Evolutionary conservation across 2,113 vertebrate genomes (phyloP), one percentile per base, ranked within the genome.

Genomic region (Dromas ardeola): DNA sequence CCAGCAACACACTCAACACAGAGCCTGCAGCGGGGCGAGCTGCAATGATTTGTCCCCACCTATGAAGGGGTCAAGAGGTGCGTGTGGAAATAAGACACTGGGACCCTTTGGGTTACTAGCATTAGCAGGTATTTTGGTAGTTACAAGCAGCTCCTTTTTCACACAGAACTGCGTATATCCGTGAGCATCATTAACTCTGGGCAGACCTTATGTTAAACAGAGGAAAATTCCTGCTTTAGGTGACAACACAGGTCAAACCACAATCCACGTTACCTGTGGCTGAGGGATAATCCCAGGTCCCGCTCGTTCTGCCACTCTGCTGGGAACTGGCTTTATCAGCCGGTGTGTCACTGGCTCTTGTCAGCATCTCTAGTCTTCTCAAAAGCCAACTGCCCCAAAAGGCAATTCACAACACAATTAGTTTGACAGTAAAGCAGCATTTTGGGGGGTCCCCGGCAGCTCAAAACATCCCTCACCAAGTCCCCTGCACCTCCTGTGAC

Each of bases 301-400:
- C 18, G 0, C 49, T 5, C 1, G 2, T 49, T 11, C 83, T n/a
- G 15, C 26, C 59, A 17, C 47, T 47, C 18, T 5, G 22, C 56
- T 27, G 43, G 63, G 27, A 19, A 6, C 14, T 11, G 43, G 36
- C 29, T 40, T 23, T 8, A 10, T 10, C 81, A 34, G 26, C 45
- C 5, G 0, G 4, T 2, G 11, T 11, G 29, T 5, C 26, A 2
- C 55, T 6, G 22, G 10, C 10, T 26, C n/a, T 22, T 10, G 21
- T 27, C 74, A 71, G 79, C 36, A 7, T 1, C 61, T 25, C 49
- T 3, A 5, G 8, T 3, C 21, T 6, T 15, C 74, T 10, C 79
- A 25, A 26, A 42, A 27, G 42, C 49, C 73, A 3, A 20, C 16
- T 34, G 13, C 18, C 65, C 19, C 36, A 3, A 40, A 55, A 15